Conservation (phyloP, 2,797 vertebrate species). For the Sebastes jordani region DNA sequence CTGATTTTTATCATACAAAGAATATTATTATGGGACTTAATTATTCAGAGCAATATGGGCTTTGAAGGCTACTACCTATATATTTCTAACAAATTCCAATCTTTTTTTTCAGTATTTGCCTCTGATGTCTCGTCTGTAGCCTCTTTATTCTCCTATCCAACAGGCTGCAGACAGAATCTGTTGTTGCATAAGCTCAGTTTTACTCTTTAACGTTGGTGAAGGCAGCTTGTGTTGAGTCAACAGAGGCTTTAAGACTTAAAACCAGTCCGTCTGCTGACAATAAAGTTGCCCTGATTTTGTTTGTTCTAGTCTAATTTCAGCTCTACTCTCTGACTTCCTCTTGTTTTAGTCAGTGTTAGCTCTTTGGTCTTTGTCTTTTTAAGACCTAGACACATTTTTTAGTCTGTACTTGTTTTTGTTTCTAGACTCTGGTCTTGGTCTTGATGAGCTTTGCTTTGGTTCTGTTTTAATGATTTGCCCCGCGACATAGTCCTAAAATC, state of each 20-base stretch:
- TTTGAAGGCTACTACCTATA: not conserved
- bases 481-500: not conserved
- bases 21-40: not conserved
- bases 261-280: not conserved
- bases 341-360: not conserved
- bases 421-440: not conserved
- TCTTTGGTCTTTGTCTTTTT: too few species aligned
- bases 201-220: not conserved
- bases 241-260: not conserved
- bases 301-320: not conserved
- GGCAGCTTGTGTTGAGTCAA: constrained; percentile 13
- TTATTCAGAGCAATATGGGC: not conserved
- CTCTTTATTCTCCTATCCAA: not conserved
- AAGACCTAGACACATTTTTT: too few species aligned
- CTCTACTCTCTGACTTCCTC: not conserved
- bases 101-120: not conserved
- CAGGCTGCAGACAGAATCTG: too few species aligned
- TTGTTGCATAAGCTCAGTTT: not conserved
- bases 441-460: not conserved
- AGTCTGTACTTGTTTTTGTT: not conserved
- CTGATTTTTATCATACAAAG: too few species aligned
- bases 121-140: not conserved
- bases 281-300: not conserved
- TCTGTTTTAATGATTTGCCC: not conserved
- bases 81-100: not conserved